Conservation (phyloP, 2,113 vertebrate species). For the Cebidichthys violaceus region DNA sequence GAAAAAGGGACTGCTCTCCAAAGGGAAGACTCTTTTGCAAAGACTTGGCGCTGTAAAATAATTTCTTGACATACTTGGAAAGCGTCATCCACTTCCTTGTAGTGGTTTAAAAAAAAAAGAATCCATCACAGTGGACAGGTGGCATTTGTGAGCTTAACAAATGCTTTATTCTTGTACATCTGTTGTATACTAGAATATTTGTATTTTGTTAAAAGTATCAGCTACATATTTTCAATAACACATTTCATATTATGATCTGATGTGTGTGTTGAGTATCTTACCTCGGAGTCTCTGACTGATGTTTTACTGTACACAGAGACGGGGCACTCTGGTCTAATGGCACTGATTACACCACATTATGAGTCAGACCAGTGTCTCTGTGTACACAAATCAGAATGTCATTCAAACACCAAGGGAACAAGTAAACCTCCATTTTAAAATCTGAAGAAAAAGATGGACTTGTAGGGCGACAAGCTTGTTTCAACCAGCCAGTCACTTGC, state of each 20-base stretch:
- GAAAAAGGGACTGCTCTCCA: constrained; percentile 97
- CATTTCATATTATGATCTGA: constrained; percentile 57
- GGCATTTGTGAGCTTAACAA: constrained; percentile 80
- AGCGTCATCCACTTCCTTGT: constrained; percentile 70
- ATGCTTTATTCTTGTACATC: constrained; percentile 75
- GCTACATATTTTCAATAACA: constrained; percentile 67
- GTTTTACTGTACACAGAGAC: constrained; percentile 38
- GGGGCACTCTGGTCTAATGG: constrained; percentile 20
- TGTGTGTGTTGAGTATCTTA: constrained; percentile 44
- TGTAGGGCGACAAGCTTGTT: background rate
- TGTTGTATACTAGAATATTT: constrained; percentile 68
- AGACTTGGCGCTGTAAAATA: constrained; percentile 93
- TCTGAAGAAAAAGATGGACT: background rate
- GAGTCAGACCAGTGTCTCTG: constrained; percentile 28
- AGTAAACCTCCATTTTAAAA: constrained; percentile 12
- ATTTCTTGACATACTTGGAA: constrained; percentile 73
- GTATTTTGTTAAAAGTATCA: constrained; percentile 70
- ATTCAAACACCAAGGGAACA: constrained; percentile 34
- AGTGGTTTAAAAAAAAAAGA: constrained; percentile 14
- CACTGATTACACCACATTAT: background rate
- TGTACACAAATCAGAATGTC: constrained; percentile 48
- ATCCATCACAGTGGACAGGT: constrained; percentile 62
- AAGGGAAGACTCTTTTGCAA: constrained; percentile 95
- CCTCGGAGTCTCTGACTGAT: constrained; percentile 52
- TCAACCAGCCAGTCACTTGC: constrained; percentile 6